These are phyloP conservation scores for Anolis sagrei DNA, from an alignment of 2,113 vertebrate species.

Conservation along the genomic window DNA sequence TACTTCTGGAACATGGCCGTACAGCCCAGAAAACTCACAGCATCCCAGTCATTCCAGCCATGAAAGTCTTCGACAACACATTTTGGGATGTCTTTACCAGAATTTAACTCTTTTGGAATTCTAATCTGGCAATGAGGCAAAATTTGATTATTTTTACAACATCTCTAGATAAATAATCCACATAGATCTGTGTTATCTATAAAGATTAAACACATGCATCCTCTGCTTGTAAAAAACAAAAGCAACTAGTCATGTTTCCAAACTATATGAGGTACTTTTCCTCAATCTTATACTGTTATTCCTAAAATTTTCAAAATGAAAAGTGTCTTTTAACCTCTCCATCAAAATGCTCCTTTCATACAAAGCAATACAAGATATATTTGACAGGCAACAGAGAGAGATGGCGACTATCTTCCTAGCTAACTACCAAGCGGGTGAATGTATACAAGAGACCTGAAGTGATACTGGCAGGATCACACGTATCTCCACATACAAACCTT, in stretches of 20 bases:
- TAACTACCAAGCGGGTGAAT: not conserved
- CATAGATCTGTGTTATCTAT: not conserved
- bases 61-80: no score
- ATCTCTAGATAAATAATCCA: not conserved
- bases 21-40: no score
- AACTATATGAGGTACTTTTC: not conserved
- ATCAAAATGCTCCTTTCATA: not conserved
- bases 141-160: not conserved
- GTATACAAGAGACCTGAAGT: not conserved
- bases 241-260: not conserved
- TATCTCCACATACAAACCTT: constrained; percentile 76
- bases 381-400: not conserved
- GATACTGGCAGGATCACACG: not conserved
- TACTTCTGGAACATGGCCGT: no score
- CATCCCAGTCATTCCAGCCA: no score
- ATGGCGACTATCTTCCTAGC: not conserved
- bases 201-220: not conserved
- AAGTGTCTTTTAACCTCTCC: not conserved
- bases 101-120: not conserved
- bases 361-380: not conserved
- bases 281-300: not conserved
- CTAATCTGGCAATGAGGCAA: not conserved
- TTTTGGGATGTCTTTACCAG: no score
- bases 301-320: not conserved
- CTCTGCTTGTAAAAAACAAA: not conserved